Base-by-base conservation (phyloP, 2,113 vertebrate genomes). In the Craseonycteris thonglongyai region DNA sequence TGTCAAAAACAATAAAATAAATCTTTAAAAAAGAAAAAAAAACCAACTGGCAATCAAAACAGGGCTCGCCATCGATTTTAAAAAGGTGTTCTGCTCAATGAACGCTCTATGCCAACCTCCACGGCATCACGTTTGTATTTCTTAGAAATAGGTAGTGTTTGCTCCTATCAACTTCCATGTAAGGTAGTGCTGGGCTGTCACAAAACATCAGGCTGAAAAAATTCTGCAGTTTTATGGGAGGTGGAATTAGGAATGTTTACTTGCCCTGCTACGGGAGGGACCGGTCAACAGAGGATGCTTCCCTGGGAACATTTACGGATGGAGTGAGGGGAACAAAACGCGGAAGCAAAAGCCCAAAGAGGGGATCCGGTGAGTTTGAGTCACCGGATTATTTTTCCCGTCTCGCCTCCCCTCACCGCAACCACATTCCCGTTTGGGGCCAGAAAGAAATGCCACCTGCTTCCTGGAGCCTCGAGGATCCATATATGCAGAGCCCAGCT, bases 341-440 rank as follows among this genome's bases (percentile, higher is more conserved):
- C 58, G 21, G 80, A 76, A 76, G 42, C 35, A 68, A 65, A 86
- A 88, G 7, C 8, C 14, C 58, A 19, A 38, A 38, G 21, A 75
- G 13, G 24, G 54, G 19, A 85, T 45, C 54, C 21, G 58, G 33
- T 28, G 2, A 42, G 51, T 12, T 82, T 7, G 21, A n/a, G n/a
- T n/a, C 16, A 10, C 5, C 4, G 51, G 18, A 82, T 14, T 28
- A 11, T 42, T 54, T 51, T 65, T n/a, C 28, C 61, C 12, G 2
- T 49, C 47, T 7, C 2, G 0, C 5, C 71, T 14, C 2, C 0
- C 3, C 6, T 45, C 11, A 21, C 2, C 47, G 28, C 11, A 42
- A 1, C 15, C 13, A 4, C 45, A 13, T 24, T 56, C 24, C 13
- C 83, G 15, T 86, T 35, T 35, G 66, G 12, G 61, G 30, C 24